Percentiles rank a stretch among this genome's conserved stretches.
These are phyloP conservation scores for Stegastes partitus DNA, from an alignment of 2,113 vertebrate species.

Conservation along the genomic window DNA sequence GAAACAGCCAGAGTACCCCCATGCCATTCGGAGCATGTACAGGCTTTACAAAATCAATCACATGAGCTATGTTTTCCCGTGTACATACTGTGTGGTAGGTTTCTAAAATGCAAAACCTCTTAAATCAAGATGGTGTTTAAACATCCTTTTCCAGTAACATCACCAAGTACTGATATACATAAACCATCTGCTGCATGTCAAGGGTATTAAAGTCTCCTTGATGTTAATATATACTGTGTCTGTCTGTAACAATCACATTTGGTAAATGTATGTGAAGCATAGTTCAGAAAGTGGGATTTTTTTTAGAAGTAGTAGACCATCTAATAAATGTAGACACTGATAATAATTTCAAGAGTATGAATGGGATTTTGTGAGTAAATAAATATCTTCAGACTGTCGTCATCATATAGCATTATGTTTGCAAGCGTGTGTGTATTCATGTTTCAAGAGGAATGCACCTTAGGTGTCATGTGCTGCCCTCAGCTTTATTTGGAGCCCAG, in stretches of 20 bases:
- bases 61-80: background rate
- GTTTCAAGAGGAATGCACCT: conserved; percentile 50
- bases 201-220: background rate
- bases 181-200: background rate
- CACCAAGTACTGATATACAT: background rate
- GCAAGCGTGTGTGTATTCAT: conserved; percentile 18
- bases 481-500: conserved; percentile 73
- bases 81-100: background rate
- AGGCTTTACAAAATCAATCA: too few relatives aligned
- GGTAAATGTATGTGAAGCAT: background rate
- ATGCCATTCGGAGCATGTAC: too few relatives aligned
- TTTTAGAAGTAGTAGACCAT: background rate
- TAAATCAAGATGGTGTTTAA: too few relatives aligned
- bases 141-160: background rate
- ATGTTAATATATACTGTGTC: background rate
- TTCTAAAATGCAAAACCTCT: background rate
- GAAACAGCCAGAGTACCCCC: too few relatives aligned
- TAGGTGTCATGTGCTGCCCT: conserved; percentile 70
- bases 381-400: background rate
- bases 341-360: background rate
- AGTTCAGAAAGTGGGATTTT: background rate
- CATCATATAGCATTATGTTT: background rate
- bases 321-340: background rate
- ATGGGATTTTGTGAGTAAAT: background rate
- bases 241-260: background rate